Base-by-base conservation (phyloP, 2,113 vertebrate species). In the Caracal caracal region DNA sequence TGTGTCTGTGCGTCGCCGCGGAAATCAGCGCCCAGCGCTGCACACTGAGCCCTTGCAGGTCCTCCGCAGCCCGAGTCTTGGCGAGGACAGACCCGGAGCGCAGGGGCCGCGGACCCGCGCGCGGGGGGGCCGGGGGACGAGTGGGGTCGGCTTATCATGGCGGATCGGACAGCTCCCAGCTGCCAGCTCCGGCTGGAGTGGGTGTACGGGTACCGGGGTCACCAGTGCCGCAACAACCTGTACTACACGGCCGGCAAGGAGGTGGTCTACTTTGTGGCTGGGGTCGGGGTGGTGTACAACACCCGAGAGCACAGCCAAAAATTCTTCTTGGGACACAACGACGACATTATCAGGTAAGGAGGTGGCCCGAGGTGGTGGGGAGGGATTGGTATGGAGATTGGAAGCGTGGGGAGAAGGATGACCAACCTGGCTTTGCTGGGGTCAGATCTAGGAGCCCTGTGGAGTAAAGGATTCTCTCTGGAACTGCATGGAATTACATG, bases 221-320 rank as follows among this genome's bases (percentile, higher is more conserved):
- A 99, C 97, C 99, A 99, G 98, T 99, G 99, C 98, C 99, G 99
- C 68, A 99, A 99, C 98, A 99, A 99, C 98, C 99, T 99, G 96
- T 99, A 99, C 99, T 99, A 99, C 99, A 99, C 99, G 0, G 99
- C 99, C 0, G 99, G 99, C 43, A 99, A 99, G 88, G 99, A 99
- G 98, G 98, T 99, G 96, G 99, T 99, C 68, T 99, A 99, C 99
- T 99, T 99, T 33, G 99, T 99, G 98, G 99, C 99, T 0, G 99
- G 99, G 37, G 99, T 99, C 96, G 99, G 99, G 61, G 99, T 99
- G 98, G 99, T 99, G 71, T 99, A 99, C 98, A 99, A 99, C 98
- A 99, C 99, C 98, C 98, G 99, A 19, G 99, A 99, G 61, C 99
- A 99, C 98, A 99, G 98, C 90, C 99, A 99, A 98, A 99, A 99